Percentiles rank a stretch among this genome's conserved stretches.
These are phyloP conservation scores for Circaetus gallicus DNA, from an alignment of 2,113 vertebrate species.

Conservation along the genomic window DNA sequence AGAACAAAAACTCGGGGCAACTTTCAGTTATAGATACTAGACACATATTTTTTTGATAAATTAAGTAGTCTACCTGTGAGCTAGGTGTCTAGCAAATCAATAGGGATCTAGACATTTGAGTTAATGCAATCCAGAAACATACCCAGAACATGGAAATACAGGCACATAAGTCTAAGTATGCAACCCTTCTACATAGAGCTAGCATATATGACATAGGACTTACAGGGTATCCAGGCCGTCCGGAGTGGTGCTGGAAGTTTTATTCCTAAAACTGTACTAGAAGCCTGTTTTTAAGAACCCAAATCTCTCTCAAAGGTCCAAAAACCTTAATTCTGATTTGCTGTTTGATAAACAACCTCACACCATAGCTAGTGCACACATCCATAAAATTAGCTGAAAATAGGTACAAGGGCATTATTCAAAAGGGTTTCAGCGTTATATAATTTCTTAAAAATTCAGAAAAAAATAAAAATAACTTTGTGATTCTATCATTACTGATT, in stretches of 20 bases:
- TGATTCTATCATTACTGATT: background rate
- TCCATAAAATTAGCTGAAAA: background rate
- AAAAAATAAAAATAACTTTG: background rate
- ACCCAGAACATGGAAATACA: background rate
- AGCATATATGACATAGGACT: background rate
- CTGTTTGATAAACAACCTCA: background rate
- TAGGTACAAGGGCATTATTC: background rate
- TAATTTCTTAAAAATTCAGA: background rate
- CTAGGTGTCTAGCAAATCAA: background rate
- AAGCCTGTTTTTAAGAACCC: background rate
- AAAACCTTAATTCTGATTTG: background rate
- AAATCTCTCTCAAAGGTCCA: background rate
- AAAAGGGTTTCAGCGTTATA: background rate
- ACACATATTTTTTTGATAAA: background rate
- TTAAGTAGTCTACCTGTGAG: background rate
- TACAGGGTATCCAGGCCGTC: background rate
- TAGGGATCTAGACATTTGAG: background rate
- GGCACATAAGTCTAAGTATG: background rate
- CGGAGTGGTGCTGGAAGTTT: background rate
- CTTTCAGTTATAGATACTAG: background rate
- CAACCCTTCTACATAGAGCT: background rate
- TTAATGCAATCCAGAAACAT: background rate
- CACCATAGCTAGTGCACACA: background rate
- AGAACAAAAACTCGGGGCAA: background rate
- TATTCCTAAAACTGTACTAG: background rate